Evolutionary conservation across 2,888 invertebrate genomes (phyloP).

Genomic region (Erebia epiphron): DNA sequence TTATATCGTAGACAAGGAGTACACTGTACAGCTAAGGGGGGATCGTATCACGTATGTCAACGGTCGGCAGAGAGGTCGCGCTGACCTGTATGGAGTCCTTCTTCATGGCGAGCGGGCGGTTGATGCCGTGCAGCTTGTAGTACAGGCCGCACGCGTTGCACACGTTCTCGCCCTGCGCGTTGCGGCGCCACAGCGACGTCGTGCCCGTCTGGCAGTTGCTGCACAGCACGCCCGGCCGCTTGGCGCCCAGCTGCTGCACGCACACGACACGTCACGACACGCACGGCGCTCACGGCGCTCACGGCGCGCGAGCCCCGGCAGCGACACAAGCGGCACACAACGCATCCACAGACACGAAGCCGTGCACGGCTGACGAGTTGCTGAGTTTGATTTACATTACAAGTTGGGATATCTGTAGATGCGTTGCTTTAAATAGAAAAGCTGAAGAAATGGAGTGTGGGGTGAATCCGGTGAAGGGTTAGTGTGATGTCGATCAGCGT

Average conservation of each 20-base stretch:
- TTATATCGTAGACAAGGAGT: too few species aligned
- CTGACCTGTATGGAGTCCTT: conserved; percentile 78
- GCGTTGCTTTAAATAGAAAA: background rate
- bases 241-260: conserved; percentile 82
- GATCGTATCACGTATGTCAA: too few species aligned
- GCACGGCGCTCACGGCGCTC: background rate
- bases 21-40: too few species aligned
- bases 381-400: background rate
- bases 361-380: background rate
- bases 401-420: background rate
- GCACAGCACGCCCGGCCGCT: conserved; percentile 91
- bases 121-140: conserved; percentile 95
- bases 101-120: conserved; percentile 94
- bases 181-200: conserved; percentile 91
- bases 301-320: background rate
- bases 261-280: background rate
- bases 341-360: background rate
- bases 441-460: background rate
- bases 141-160: conserved; percentile 99
- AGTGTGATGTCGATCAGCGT: conserved; percentile 5
- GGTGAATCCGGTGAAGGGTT: background rate
- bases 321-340: background rate
- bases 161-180: conserved; percentile 95
- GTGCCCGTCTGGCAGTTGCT: conserved; percentile 95
- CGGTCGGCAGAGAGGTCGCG: background rate